These are phyloP conservation scores for Eupeodes luniger DNA, from an alignment of 2,888 invertebrate genomes.

Conservation along the genomic window DNA sequence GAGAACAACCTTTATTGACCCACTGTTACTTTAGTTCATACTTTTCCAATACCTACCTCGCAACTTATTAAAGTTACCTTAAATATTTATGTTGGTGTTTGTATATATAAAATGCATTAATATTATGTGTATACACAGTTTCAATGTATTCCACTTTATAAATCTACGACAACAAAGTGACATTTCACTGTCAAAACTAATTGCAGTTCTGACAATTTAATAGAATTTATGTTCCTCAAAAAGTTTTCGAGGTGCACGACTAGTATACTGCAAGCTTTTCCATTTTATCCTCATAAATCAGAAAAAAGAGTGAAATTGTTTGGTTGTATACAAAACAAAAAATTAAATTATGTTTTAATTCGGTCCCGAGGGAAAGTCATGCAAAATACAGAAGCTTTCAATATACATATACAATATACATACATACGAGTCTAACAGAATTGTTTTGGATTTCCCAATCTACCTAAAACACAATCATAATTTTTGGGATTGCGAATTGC, in stretches of 20 bases:
- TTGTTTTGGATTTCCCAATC: background rate
- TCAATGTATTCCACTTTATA: background rate
- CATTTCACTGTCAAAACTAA: conserved; percentile 29
- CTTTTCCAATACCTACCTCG: no score
- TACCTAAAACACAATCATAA: conserved; percentile 7
- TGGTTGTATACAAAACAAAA: conserved; percentile 17
- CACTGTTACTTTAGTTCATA: no score
- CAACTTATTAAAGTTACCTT: no score
- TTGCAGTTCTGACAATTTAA: conserved; percentile 42
- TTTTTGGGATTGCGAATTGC: background rate
- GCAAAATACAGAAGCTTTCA: conserved; percentile 31
- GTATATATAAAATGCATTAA: background rate
- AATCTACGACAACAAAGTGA: background rate
- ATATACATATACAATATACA: background rate
- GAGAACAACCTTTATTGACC: no score
- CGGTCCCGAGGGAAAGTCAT: background rate
- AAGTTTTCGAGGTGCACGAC: background rate
- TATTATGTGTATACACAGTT: background rate
- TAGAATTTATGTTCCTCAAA: conserved; percentile 36
- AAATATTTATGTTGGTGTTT: no score
- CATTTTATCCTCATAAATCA: conserved; percentile 21
- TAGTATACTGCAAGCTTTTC: conserved; percentile 8
- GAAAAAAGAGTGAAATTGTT: conserved; percentile 23
- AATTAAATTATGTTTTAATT: conserved; percentile 40
- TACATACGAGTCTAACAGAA: background rate